A percentile compares a stretch with the other conserved stretches of the same genome.
These are phyloP conservation scores for Pygocentrus nattereri DNA, from an alignment of 2,797 vertebrate genomes.

Conservation along the genomic window DNA sequence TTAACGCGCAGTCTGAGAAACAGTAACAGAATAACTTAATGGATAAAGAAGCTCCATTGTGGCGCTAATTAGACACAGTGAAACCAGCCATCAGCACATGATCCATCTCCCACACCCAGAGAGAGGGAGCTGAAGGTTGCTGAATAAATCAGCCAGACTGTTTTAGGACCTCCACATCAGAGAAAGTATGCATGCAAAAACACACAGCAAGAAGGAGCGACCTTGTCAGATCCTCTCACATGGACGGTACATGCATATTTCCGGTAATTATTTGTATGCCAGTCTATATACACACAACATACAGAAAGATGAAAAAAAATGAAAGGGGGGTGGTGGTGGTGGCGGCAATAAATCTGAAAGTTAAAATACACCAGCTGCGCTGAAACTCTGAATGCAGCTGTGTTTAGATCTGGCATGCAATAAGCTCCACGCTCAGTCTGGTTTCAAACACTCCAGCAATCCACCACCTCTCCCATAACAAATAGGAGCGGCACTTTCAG, in stretches of 20 bases:
- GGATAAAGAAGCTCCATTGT: constrained; percentile 81
- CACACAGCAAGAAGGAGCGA: constrained; percentile 29
- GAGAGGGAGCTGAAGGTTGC: constrained; percentile 56
- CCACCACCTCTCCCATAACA: constrained; percentile 78
- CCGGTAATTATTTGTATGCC: constrained; percentile 38
- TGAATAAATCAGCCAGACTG: constrained; percentile 57
- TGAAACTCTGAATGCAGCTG: constrained; percentile 74
- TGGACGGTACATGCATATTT: constrained; percentile 26
- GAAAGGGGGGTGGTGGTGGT: constrained; percentile 43
- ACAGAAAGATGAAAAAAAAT: background rate
- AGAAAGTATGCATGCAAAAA: constrained; percentile 50
- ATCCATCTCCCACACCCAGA: constrained; percentile 70
- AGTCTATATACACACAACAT: constrained; percentile 49
- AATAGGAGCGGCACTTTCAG: constrained; percentile 78
- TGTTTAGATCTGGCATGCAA: constrained; percentile 80
- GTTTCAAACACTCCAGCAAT: constrained; percentile 78
- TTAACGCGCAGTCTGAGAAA: constrained; percentile 81
- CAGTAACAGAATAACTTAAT: constrained; percentile 79
- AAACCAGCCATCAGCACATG: constrained; percentile 78
- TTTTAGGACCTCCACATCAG: constrained; percentile 54
- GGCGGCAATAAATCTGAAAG: constrained; percentile 63
- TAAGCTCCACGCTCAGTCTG: constrained; percentile 74
- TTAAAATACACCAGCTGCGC: constrained; percentile 73
- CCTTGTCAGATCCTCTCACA: constrained; percentile 26
- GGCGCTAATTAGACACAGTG: constrained; percentile 83